Evolutionary conservation across 2,113 vertebrate genomes (phyloP).

Genomic region (Strix aluco): DNA sequence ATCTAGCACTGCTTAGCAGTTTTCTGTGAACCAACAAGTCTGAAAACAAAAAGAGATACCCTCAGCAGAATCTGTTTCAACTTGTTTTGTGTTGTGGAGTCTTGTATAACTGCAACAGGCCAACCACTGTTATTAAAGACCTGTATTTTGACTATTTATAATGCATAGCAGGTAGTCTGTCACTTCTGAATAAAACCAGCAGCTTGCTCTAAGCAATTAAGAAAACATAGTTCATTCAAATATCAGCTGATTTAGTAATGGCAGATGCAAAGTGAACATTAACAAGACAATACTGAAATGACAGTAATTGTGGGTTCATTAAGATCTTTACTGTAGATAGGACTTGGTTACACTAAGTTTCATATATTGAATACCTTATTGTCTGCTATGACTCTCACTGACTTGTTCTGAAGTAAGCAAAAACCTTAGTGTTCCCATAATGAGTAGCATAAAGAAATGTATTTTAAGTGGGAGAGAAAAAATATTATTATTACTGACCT

Average conservation of each 20-base stretch:
- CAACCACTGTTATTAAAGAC: neutral
- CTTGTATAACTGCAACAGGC: neutral
- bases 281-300: slow-evolving; percentile 1
- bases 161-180: neutral
- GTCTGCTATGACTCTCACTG: neutral
- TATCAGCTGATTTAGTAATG: neutral
- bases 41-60: neutral
- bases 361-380: neutral
- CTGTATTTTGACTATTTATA: neutral
- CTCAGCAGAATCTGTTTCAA: slow-evolving; percentile 15
- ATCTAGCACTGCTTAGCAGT: neutral
- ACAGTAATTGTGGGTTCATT: neutral
- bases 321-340: neutral
- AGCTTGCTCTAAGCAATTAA: slow-evolving; percentile 1
- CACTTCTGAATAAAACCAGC: slow-evolving; percentile 25
- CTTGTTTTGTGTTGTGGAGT: neutral
- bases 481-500: neutral
- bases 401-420: neutral
- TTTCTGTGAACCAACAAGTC: neutral
- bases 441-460: neutral
- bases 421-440: neutral
- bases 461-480: neutral
- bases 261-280: neutral
- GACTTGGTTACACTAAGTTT: neutral
- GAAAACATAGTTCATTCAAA: neutral